Conservation (phyloP, 2,797 vertebrate species). For the Myotis planiceps region DNA sequence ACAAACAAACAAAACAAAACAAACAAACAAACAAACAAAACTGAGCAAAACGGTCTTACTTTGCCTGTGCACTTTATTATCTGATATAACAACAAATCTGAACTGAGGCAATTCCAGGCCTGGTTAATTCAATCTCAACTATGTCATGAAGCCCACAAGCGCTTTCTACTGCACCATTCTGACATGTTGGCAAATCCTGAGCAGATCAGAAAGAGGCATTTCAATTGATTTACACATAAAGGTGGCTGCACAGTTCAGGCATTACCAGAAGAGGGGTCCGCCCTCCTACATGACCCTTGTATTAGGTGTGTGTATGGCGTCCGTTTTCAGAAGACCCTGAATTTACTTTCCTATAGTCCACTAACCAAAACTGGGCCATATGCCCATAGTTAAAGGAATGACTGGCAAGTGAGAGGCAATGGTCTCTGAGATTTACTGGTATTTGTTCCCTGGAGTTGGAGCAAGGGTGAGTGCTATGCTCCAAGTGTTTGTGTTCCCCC, state of each 20-base stretch:
- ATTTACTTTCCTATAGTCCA: not conserved
- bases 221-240: not conserved
- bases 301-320: not conserved
- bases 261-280: not conserved
- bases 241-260: not conserved
- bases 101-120: not conserved
- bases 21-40: too few relatives aligned
- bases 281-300: not conserved
- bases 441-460: not conserved
- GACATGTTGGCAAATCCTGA: not conserved
- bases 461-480: not conserved
- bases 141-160: rapidly evolving
- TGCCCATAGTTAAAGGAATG: not conserved
- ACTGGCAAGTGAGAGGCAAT: not conserved
- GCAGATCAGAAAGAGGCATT: not conserved
- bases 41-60: not conserved
- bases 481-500: not conserved
- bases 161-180: not conserved
- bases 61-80: not conserved
- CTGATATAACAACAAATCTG: not conserved
- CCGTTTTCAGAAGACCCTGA: not conserved
- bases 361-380: not conserved
- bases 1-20: too few relatives aligned
- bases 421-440: rapidly evolving
- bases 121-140: not conserved